Evolutionary conservation across 2,797 vertebrate genomes (phyloP).

Genomic region (Acanthurus lineatus): DNA sequence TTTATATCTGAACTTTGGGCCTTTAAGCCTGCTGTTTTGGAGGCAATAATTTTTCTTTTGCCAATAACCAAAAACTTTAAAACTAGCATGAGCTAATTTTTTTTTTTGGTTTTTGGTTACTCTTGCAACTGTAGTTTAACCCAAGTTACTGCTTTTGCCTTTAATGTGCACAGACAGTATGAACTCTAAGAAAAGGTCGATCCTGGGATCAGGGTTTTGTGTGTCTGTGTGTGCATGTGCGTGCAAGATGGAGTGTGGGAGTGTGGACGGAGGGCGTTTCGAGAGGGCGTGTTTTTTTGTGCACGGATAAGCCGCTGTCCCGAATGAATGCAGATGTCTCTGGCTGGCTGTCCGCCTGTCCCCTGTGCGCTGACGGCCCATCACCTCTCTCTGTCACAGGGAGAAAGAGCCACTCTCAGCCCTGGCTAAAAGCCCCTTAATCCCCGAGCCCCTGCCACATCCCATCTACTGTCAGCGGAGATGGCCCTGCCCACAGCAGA

Average conservation of each 20-base stretch:
- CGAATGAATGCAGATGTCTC: slow-evolving; percentile 99
- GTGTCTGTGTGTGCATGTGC: slow-evolving; percentile 21
- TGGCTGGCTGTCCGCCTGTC: slow-evolving; percentile 85
- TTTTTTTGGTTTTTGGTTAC: neutral
- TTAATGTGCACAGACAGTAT: slow-evolving; percentile 87
- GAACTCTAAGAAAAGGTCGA: slow-evolving; percentile 83
- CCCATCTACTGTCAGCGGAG: slow-evolving; percentile 80
- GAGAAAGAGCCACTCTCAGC: slow-evolving; percentile 82
- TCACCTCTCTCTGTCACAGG: slow-evolving; percentile 82
- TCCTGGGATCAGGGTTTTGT: slow-evolving; percentile 60
- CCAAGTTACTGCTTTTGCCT: slow-evolving; percentile 85
- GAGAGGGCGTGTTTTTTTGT: slow-evolving; percentile 85
- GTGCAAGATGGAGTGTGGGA: slow-evolving; percentile 67
- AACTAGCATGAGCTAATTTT: neutral
- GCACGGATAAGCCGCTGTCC: slow-evolving; percentile 90
- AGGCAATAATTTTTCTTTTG: slow-evolving; percentile 1
- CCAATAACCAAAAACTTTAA: neutral
- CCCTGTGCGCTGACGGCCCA: slow-evolving; percentile 77
- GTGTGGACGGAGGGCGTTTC: slow-evolving; percentile 75
- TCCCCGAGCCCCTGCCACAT: slow-evolving; percentile 77
- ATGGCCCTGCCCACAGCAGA: slow-evolving; percentile 76
- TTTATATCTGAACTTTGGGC: slow-evolving; percentile 5
- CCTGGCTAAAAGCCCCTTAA: slow-evolving; percentile 77
- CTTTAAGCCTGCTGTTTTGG: neutral
- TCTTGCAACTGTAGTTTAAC: slow-evolving; percentile 39